A percentile compares a stretch with the other conserved stretches of the same genome.
Evolutionary conservation across 2,888 invertebrate species (phyloP).

Genomic region (Agonopterix subpropinquella): DNA sequence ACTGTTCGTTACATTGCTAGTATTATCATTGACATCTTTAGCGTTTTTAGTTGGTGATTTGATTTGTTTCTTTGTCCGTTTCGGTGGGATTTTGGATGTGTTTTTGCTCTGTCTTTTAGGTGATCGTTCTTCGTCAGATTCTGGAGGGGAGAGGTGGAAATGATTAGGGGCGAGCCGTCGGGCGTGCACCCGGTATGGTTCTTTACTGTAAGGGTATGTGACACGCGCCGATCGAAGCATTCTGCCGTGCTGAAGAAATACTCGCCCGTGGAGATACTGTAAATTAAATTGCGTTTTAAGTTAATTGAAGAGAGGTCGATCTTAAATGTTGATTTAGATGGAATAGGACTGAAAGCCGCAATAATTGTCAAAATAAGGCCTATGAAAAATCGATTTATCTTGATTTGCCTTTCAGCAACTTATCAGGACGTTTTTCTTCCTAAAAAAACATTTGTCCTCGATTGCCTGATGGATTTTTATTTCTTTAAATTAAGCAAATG

Average conservation of each 20-base stretch:
- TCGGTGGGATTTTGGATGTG: slow-evolving; percentile 41
- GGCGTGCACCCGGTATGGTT: slow-evolving; percentile 59
- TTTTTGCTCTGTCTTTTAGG: slow-evolving; percentile 44
- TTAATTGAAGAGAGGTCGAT: no score
- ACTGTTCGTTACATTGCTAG: slow-evolving; percentile 45
- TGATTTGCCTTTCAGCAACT: no score
- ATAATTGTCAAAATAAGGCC: background rate
- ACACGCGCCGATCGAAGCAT: slow-evolving; percentile 81
- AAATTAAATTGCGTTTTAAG: slow-evolving; percentile 21
- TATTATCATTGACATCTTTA: slow-evolving; percentile 63
- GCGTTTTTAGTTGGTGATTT: slow-evolving; percentile 59
- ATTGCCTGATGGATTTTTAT: no score
- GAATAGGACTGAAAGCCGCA: background rate
- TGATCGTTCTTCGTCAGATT: slow-evolving; percentile 55
- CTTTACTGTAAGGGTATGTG: slow-evolving; percentile 63
- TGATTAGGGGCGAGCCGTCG: slow-evolving; percentile 51
- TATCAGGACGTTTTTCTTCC: no score
- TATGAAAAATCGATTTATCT: background rate
- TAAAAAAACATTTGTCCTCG: no score
- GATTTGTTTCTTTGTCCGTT: slow-evolving; percentile 50
- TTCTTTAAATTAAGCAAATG: no score
- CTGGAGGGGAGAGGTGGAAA: slow-evolving; percentile 41
- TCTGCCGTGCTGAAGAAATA: slow-evolving; percentile 83
- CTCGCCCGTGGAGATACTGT: slow-evolving; percentile 85
- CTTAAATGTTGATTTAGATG: slow-evolving; percentile 1